Evolutionary conservation across 2,888 invertebrate species (phyloP), one percentile per base, ranked within the genome.

Genomic region (Conistra vaccinii): DNA sequence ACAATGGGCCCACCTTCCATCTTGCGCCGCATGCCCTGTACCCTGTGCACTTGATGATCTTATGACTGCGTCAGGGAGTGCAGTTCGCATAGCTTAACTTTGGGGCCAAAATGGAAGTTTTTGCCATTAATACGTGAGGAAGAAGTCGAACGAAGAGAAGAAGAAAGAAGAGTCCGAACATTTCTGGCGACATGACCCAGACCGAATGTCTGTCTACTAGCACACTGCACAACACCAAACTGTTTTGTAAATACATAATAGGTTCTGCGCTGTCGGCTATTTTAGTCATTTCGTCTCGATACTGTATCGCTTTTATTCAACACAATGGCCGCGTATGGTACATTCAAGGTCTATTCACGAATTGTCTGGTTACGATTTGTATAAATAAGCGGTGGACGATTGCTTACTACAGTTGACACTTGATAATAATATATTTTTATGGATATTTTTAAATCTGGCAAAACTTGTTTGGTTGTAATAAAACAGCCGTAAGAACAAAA

Each of bases 251-350:
- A 65, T 35, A 61, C 60, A 61, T 79, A 72, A 61, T 79, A 32
- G 60, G 29, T 74, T 67, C 9, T 51, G 26, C 14, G 42, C 12
- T 53, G 76, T 57, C 7, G 55, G 1, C 26, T 65, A 80, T 80
- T 74, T 60, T 76, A 42, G 45, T n/a, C 0, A 66, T 65, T 81
- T 65, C 39, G 61, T 32, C 23, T 62, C 65, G 45, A 69, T 76
- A 69, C n/a, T 26, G 32, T 69, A 61, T 20, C 14, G 70, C 26
- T 35, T 74, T 65, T 60, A 80, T 67, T 78, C 14, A 23, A 39
- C 69, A 69, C 82, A 83, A 83, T 71, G 39, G 53, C 17, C 57
- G 57, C 51, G 26, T 66, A 53, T 61, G 42, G 51, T 57, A 71
- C 66, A 53, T 42, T 69, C 82, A 79, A 69, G 78, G 77, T 55